Evolutionary conservation across 2,797 vertebrate species (phyloP), one percentile per base, ranked within the genome.

Genomic region (Oreortyx pictus): DNA sequence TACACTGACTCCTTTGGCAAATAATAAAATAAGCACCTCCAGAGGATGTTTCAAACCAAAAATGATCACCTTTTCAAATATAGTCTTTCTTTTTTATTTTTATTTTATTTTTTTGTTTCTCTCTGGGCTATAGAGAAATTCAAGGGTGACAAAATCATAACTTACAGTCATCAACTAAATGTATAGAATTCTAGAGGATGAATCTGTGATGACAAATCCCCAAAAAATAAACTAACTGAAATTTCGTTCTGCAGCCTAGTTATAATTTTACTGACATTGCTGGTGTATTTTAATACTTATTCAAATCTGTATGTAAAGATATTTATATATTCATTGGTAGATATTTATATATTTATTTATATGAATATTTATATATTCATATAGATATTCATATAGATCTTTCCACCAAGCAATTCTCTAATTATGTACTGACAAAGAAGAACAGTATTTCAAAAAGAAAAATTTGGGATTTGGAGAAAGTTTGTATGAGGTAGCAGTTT

Each of bases 311-410:
- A 7, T 73, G n/a, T 84, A 76, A 86, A 86, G 18, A 62, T 76
- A 66, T 66, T 88, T 94, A 57, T 75, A 65, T 89, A 88, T 68
- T 71, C 3, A 61, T 81, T 54, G 74, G n/a, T 41, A 87, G 22
- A 78, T 92, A 92, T 50, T 78, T 82, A 65, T 31, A n/a, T 49
- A 7, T 43, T 89, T 94, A 86, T 72, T 91, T 93, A n/a, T 50
- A 77, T 80, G 33, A 82, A 74, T 89, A 82, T 83, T 86, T 78
- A 62, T 59, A 39, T 67, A 65, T 29, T 27, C 1, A 9, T 43
- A 27, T 44, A 75, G 44, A n/a, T 70, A 70, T n/a, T 76, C 43
- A 62, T 64, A 77, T 35, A 74, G 57, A 67, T 71, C 31, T 82
- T 52, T 80, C 49, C 24, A 57, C 24, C 29, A 87, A 78, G 41